Evolutionary conservation across 2,888 invertebrate genomes (phyloP), one percentile per base, ranked within the genome.

Genomic region (Netelia inedita): DNA sequence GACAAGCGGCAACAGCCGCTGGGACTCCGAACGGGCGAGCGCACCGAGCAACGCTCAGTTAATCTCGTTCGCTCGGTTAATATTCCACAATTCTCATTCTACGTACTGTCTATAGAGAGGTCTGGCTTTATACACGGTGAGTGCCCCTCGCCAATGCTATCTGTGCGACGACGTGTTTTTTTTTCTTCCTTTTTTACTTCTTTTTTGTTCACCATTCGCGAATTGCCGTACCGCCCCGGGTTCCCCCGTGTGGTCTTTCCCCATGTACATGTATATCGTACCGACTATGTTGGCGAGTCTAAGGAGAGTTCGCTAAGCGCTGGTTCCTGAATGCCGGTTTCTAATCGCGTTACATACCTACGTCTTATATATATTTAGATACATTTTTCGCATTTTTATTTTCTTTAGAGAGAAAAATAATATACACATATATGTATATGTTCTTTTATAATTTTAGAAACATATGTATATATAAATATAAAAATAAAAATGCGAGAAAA

Each of bases 41-140:
- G 87, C 85, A 86, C 86, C 89, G 86, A 88, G 90, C 87, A 92
- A 92, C 90, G 92, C 91, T 91, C 92, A 91, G 92, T 92, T 92
- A 91, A 91, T 91, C 91, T 89, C 87, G 89, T 86, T 88, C 87
- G 87, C 87, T 89, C 88, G 85, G 88, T 89, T 92, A 92, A 92
- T 91, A 91, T 91, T 90, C 91, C 86, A 88, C 89, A 85, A 90
- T 88, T 90, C 88, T 35, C 88, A 89, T 89, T 90, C 88, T 85
- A 85, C 86, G 84, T 84, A n/a, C 63, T 65, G 55, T 28, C 16
- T 59, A 65, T 21, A 53, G 55, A 75, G 53, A 74, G 66, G 41
- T 35, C 69, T 53, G 41, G 53, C 61, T 79, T 23, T 65, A 79
- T 57, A 57, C 9, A 57, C 57, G 19, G 85, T 82, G 87, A 87